Evolutionary conservation across 2,113 vertebrate genomes (phyloP).

Genomic region (Toxostoma redivivum): DNA sequence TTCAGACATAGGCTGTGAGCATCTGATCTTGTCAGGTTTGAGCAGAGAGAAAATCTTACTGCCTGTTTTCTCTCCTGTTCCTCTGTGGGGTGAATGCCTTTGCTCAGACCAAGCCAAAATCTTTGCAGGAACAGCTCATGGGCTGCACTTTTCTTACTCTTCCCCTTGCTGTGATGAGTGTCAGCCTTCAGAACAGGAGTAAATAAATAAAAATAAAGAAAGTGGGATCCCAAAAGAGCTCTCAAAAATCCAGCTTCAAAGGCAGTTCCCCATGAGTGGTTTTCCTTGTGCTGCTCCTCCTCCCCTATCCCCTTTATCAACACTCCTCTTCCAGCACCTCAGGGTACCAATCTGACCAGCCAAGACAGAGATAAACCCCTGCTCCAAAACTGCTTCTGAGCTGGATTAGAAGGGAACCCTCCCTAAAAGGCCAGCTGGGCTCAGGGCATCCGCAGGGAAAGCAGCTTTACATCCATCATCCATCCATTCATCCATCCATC

Average conservation of each 20-base stretch:
- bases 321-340: background rate
- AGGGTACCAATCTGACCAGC: background rate
- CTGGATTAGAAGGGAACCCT: background rate
- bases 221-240: background rate
- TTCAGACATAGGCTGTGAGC: background rate
- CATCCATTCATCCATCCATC: background rate
- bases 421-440: constrained; percentile 4
- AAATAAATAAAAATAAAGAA: background rate
- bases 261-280: background rate
- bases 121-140: background rate
- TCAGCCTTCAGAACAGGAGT: background rate
- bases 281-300: background rate
- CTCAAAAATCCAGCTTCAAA: background rate
- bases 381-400: background rate
- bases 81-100: background rate
- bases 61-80: background rate
- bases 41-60: background rate
- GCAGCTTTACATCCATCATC: background rate
- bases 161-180: accelerated
- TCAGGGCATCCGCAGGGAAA: background rate
- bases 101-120: accelerated
- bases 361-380: background rate
- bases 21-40: background rate
- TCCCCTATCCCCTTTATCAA: background rate
- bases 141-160: background rate